Evolutionary conservation across 2,113 vertebrate genomes (phyloP).

Genomic region (Pardalotus punctatus): DNA sequence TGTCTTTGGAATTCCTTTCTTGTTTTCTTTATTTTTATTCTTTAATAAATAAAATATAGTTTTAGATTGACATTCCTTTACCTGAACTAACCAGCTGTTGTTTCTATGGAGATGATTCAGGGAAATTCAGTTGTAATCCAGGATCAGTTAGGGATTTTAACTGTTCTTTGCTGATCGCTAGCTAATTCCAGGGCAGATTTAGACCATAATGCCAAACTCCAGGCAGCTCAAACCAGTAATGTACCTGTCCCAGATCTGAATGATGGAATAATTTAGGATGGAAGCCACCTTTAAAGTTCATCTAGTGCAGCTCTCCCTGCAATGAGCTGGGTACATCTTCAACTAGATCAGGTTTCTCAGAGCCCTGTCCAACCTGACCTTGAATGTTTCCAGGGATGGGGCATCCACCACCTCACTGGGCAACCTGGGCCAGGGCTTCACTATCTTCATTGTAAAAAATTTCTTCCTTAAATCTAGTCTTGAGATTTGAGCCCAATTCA

Average conservation of each 20-base stretch:
- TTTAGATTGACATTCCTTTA: neutral
- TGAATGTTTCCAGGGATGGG: neutral
- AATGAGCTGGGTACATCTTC: neutral
- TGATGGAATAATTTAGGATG: neutral
- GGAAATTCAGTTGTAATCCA: conserved; percentile 28
- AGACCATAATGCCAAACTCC: neutral
- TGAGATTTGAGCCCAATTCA: neutral
- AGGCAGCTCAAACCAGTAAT: neutral
- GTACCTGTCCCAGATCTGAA: neutral
- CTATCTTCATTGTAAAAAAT: neutral
- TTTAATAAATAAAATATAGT: neutral
- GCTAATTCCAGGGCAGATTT: conserved; percentile 9
- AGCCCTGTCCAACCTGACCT: neutral
- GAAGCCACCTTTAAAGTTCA: neutral
- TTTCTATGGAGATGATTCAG: conserved; percentile 18
- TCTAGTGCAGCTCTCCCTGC: neutral
- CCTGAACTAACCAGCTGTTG: neutral
- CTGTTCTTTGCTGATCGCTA: neutral
- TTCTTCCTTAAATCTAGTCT: neutral
- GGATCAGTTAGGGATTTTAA: conserved; percentile 1
- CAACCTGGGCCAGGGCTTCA: neutral
- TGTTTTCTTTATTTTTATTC: neutral
- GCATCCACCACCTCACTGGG: neutral
- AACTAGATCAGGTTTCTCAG: neutral
- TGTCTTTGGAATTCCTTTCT: conserved; percentile 6